Base-by-base conservation (phyloP, 1,140 invertebrate genomes). In the Berghia stephanieae region DNA sequence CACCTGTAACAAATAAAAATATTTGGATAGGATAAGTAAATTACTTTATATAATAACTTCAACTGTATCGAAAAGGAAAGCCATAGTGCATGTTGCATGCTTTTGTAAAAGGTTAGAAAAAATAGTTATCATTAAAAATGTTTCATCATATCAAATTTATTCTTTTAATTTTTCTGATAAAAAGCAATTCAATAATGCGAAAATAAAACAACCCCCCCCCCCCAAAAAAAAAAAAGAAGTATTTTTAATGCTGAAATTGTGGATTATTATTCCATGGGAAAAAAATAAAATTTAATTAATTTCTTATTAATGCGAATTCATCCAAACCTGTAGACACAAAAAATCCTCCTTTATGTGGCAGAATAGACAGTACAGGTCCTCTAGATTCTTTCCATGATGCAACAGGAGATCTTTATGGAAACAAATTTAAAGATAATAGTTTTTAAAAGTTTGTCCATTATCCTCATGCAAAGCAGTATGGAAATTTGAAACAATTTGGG, bases 1-100 rank as follows among this genome's bases (percentile, higher is more conserved):
- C 93, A 83, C 91, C 91, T 83, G 91, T 49, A 83, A 82, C 63
- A 57, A 42, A 68, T 52, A 42, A 71, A 36, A 75, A 38, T 24
- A 34, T 31, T 27, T 40, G 38, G 27, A 27, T n/a, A 70, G 38
- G 10, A 70, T 43, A 4, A 2, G 38, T 24, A 36, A 46, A 3
- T 3, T 16, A 42, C 16, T 3, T 42, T 3, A 49, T 49, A 13
- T 13, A 13, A 13, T 49, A n/a, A 49, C 13, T 49, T 49, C n/a
- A 49, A 49, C 13, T 13, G n/a, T 13, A 49, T 13, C n/a, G 13
- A 21, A 43, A 44, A 24, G 8, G 44, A 70, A 42, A 43, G n/a
- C 6, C 6, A 43, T 8, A 43, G 18, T 18, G 36, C 3, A 34
- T 63, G 27, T 10, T 27, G 8, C 10, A 16, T 31, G 31, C 10